Percentiles rank a stretch among this genome's conserved stretches.
These are phyloP conservation scores for Pangasius sanitwongsei DNA, from an alignment of 2,797 vertebrate genomes.

Conservation along the genomic window DNA sequence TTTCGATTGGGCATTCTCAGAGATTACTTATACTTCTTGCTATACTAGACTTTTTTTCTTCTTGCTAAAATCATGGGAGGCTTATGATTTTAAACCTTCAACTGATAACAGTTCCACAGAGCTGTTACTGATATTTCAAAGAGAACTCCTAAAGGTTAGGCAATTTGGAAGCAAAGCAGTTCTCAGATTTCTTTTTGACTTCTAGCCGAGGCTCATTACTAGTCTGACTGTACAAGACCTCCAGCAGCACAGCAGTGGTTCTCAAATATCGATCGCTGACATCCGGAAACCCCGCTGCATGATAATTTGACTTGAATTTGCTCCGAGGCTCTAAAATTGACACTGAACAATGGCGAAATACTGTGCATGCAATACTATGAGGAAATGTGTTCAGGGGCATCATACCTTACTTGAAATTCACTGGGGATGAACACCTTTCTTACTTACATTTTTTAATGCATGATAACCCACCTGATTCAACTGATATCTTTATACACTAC, in stretches of 20 bases:
- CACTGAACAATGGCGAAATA: slow-evolving; percentile 26
- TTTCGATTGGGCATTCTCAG: neutral
- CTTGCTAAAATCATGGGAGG: neutral
- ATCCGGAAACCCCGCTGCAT: slow-evolving; percentile 41
- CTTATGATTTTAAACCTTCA: neutral
- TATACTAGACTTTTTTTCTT: neutral
- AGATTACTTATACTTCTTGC: neutral
- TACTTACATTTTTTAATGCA: neutral
- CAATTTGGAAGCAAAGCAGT: slow-evolving; percentile 4
- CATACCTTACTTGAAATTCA: slow-evolving; percentile 4
- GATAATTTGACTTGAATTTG: slow-evolving; percentile 39
- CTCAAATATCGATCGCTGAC: slow-evolving; percentile 42
- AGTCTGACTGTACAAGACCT: slow-evolving; percentile 22
- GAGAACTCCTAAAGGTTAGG: neutral
- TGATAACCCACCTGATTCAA: neutral
- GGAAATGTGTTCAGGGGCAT: slow-evolving; percentile 11
- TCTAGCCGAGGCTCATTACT: slow-evolving; percentile 38
- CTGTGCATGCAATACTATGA: slow-evolving; percentile 21
- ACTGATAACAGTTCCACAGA: neutral
- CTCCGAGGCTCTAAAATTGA: slow-evolving; percentile 29
- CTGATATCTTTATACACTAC: neutral
- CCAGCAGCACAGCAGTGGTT: slow-evolving; percentile 24
- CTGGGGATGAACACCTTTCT: neutral
- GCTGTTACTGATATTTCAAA: slow-evolving; percentile 2
- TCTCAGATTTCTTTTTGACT: slow-evolving; percentile 27